Evolutionary conservation across 2,797 vertebrate genomes (phyloP).

Genomic region (Heterohyrax brucei): DNA sequence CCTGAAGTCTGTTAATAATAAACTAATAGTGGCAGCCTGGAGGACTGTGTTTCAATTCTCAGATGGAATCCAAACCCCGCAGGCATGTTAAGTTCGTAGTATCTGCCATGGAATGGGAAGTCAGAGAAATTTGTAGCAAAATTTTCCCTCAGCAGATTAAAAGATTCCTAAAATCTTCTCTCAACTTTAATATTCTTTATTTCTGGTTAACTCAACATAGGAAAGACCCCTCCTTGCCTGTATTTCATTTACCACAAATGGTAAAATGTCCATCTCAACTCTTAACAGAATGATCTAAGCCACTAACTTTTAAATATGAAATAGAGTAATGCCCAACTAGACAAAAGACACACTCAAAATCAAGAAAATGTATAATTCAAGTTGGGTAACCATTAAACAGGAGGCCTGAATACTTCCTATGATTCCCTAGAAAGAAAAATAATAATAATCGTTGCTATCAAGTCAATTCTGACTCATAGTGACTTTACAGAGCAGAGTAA

Average conservation of each 20-base stretch:
- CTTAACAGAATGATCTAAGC: background rate
- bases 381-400: background rate
- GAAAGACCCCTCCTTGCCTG: background rate
- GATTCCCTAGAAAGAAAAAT: slow-evolving; percentile 48
- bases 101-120: background rate
- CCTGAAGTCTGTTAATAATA: background rate
- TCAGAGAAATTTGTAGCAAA: background rate
- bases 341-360: slow-evolving; percentile 36
- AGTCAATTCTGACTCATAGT: too few species aligned
- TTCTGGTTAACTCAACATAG: slow-evolving; percentile 26
- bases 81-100: slow-evolving; percentile 9
- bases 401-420: background rate
- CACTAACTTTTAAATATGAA: slow-evolving; percentile 53
- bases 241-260: slow-evolving; percentile 16
- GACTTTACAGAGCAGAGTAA: too few species aligned
- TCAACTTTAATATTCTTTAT: slow-evolving; percentile 40
- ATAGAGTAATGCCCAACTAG: background rate
- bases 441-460: too few species aligned
- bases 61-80: background rate
- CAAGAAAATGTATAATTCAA: slow-evolving; percentile 20
- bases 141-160: slow-evolving; percentile 26
- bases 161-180: slow-evolving; percentile 29
- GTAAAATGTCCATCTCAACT: slow-evolving; percentile 34
- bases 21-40: background rate
- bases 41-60: slow-evolving; percentile 16